These are phyloP conservation scores for Drosophila paulistorum DNA, from an alignment of 1,140 invertebrate genomes.

Conservation along the genomic window DNA sequence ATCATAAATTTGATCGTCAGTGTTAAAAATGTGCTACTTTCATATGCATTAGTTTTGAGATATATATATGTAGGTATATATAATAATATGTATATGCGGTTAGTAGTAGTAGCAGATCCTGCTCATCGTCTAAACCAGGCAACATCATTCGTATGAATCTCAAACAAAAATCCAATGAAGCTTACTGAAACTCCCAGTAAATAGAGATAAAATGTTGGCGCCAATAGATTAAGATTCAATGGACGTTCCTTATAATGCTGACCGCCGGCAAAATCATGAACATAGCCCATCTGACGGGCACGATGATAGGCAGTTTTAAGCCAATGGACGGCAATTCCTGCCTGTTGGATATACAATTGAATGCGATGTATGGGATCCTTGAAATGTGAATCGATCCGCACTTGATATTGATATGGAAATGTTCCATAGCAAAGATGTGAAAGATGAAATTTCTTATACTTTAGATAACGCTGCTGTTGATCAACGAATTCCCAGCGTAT, in stretches of 20 bases:
- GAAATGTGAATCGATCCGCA: conserved; percentile 60
- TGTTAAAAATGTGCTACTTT: conserved; percentile 65
- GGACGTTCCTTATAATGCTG: conserved; percentile 12
- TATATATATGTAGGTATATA: not conserved
- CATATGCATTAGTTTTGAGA: conserved; percentile 43
- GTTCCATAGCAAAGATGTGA: conserved; percentile 58
- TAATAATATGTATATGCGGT: conserved; percentile 31
- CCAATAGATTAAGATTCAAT: conserved; percentile 35
- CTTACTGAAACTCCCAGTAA: conserved; percentile 44
- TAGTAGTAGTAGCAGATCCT: conserved; percentile 40
- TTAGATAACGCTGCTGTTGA: conserved; percentile 50
- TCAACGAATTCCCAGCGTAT: conserved; percentile 53
- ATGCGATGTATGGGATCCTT: conserved; percentile 56
- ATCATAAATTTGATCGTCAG: conserved; percentile 1
- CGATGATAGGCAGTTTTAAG: conserved; percentile 13
- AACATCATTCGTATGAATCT: conserved; percentile 28
- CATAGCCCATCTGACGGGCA: conserved; percentile 44
- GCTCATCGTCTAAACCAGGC: conserved; percentile 25
- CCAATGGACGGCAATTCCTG: conserved; percentile 45
- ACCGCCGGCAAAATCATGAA: conserved; percentile 48
- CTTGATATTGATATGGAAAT: conserved; percentile 61
- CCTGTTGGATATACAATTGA: conserved; percentile 40
- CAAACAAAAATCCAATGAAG: conserved; percentile 47
- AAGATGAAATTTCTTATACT: conserved; percentile 56
- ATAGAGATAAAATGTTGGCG: conserved; percentile 47